Base-by-base conservation (phyloP, 2,113 vertebrate species). In the Lycaon pictus region DNA sequence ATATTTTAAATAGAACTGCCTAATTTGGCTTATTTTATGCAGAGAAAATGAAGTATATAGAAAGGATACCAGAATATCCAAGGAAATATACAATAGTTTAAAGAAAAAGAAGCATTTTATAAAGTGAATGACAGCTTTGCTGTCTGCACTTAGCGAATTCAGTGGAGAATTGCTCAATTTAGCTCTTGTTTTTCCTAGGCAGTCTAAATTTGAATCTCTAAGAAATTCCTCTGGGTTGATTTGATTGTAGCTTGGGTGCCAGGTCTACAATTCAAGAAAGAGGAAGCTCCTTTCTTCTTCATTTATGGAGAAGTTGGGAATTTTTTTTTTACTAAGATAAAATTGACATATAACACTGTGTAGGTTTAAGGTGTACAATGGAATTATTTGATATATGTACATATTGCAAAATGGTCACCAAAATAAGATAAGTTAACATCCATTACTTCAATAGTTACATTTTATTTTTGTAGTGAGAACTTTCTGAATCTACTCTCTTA, bases 201-300 rank as follows among this genome's bases (percentile, higher is more conserved):
- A 53, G n/a, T 23, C 86, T 87, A 3, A 69, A 72, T 13, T 63
- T 51, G 12, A 81, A 85, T 60, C 35, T 72, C 35, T 53, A 25
- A 23, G 25, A 83, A 89, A 72, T 90, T 62, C 29, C 16, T 95
- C 58, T 84, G 43, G 37, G 43, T 56, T 90, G 53, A 88, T 96
- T 60, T 74, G 81, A 90, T 79, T 51, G 53, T 13, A 85, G 43
- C 19, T 55, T 80, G 51, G 55, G 9, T 92, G 37, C 9, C 10
- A 95, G 22, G 1, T 2, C 17, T 65, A 25, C 67, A 55, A 90
- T 83, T 94, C 80, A 74, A 90, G 86, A 95, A 63, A 82, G 25
- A 90, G 48, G 37, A 92, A 89, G 56, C 15, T 58, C 72, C 48
- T 6, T 90, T 89, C 20, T 90, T 88, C 23, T 84, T 88, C 13